Conservation (phyloP, 2,888 invertebrate species). For the Lamellibrachia satsuma region DNA sequence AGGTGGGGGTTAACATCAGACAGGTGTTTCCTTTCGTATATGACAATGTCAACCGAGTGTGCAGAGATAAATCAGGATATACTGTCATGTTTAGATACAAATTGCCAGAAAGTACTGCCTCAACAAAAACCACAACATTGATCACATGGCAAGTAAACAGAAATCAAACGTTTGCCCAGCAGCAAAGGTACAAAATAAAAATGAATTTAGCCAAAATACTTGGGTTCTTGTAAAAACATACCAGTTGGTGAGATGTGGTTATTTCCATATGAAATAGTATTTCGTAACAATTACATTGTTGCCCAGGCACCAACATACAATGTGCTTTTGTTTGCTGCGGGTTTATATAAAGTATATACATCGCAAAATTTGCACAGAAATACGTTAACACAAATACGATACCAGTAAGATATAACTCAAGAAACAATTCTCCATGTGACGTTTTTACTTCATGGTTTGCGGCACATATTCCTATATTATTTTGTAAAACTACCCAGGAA, state of each 20-base stretch:
- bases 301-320: not conserved
- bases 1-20: not conserved
- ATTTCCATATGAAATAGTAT: not conserved
- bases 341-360: not conserved
- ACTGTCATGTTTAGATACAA: not conserved
- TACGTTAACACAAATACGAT: not conserved
- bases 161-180: not conserved
- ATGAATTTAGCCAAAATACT: not conserved
- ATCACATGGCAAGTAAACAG: not conserved
- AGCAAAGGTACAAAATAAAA: not conserved
- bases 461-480: not conserved
- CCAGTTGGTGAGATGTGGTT: not conserved
- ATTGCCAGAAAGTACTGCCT: not conserved
- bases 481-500: not conserved
- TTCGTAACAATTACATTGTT: not conserved
- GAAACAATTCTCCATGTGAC: not conserved
- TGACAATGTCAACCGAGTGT: not conserved
- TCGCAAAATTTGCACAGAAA: not conserved
- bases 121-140: not conserved
- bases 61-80: not conserved
- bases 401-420: not conserved
- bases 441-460: not conserved
- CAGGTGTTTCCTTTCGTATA: not conserved
- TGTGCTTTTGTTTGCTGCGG: not conserved
- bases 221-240: not conserved